These are phyloP conservation scores for Bombus consobrinus DNA, from an alignment of 1,140 invertebrate species.

Conservation along the genomic window DNA sequence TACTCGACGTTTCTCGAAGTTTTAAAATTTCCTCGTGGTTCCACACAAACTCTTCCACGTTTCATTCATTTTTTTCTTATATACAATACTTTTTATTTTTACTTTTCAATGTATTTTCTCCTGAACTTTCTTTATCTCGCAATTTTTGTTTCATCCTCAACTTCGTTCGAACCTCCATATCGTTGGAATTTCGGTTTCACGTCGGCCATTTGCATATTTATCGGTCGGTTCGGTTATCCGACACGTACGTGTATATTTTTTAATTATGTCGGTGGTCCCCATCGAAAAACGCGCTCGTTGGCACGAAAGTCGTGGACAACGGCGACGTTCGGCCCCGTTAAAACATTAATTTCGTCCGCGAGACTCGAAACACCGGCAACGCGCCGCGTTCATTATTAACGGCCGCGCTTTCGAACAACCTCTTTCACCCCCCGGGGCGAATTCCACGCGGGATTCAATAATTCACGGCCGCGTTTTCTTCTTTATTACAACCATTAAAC, in stretches of 20 bases:
- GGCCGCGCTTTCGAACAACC: constrained; percentile 20
- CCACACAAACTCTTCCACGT: neutral
- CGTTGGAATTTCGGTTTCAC: neutral
- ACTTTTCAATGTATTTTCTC: neutral
- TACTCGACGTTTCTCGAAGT: too few species aligned
- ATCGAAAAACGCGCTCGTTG: neutral
- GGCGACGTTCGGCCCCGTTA: neutral
- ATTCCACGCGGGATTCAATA: constrained; percentile 40
- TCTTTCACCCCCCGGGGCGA: neutral
- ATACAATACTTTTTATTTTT: too few species aligned
- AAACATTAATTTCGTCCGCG: constrained; percentile 44
- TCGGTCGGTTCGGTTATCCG: neutral
- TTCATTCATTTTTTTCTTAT: neutral
- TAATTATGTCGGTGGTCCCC: neutral
- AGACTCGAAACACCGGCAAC: constrained; percentile 27
- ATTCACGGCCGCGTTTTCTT: constrained; percentile 10
- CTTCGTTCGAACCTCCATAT: neutral
- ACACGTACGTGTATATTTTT: constrained; percentile 12
- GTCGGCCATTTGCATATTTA: neutral
- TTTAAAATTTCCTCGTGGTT: neutral
- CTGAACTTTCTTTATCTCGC: neutral
- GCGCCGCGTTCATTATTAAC: constrained; percentile 44
- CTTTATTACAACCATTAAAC: constrained; percentile 28
- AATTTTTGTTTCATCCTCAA: neutral
- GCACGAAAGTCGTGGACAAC: neutral